Evolutionary conservation across 2,888 invertebrate species (phyloP).

Genomic region (Volucella zonaria): DNA sequence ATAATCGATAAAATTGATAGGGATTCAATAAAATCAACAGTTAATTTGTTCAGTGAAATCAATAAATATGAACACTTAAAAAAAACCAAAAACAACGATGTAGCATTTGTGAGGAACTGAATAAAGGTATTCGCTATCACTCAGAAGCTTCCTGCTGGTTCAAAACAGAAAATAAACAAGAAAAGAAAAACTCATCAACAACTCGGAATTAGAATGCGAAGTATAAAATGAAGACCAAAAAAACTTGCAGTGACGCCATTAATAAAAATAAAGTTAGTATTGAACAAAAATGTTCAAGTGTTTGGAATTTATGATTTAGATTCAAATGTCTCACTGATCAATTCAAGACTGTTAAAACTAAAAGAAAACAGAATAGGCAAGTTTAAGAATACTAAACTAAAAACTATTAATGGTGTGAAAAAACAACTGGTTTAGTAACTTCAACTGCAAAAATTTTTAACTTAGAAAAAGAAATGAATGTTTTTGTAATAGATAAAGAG

Average conservation of each 20-base stretch:
- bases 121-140: conserved; percentile 16
- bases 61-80: conserved; percentile 6
- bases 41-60: conserved; percentile 10
- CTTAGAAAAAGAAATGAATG: conserved; percentile 56
- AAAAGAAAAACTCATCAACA: neutral
- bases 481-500: conserved; percentile 60
- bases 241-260: conserved; percentile 41
- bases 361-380: neutral
- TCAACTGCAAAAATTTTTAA: conserved; percentile 63
- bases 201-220: conserved; percentile 32
- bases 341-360: conserved; percentile 16
- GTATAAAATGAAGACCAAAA: conserved; percentile 28
- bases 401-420: neutral
- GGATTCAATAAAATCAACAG: neutral
- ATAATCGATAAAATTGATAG: no score
- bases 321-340: conserved; percentile 35
- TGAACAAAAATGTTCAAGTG: conserved; percentile 23
- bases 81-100: conserved; percentile 8
- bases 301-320: conserved; percentile 46
- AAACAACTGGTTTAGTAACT: conserved; percentile 15
- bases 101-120: conserved; percentile 12
- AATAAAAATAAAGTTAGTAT: conserved; percentile 38
- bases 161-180: conserved; percentile 8
- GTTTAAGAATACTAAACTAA: conserved; percentile 15
- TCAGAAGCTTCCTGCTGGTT: conserved; percentile 28